Conservation (phyloP, 1,140 invertebrate species). For the Meloidogyne exigua region DNA sequence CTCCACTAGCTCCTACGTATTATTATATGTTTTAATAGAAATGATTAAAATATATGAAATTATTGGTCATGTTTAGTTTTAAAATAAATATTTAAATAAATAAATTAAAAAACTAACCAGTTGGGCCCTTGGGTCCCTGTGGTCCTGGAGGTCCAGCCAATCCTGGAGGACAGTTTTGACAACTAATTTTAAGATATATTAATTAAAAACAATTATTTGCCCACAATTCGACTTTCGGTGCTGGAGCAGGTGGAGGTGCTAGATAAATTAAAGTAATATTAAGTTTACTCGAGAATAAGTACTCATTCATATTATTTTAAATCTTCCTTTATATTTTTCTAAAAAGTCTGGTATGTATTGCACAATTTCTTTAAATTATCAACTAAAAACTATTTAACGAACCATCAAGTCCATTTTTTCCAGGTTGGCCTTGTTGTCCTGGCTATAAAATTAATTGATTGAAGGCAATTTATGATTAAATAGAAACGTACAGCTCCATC, state of each 20-base stretch:
- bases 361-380: no score
- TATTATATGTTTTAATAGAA: neutral
- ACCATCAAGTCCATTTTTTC: slow-evolving; percentile 28
- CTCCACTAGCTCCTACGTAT: neutral
- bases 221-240: slow-evolving; percentile 22
- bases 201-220: neutral
- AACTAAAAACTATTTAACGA: neutral
- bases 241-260: slow-evolving; percentile 18
- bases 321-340: no score
- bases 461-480: neutral
- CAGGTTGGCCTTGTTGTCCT: slow-evolving; percentile 6
- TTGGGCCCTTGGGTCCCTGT: slow-evolving; percentile 5
- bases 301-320: no score
- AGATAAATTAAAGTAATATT: neutral
- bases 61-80: no score
- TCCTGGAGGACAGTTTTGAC: neutral
- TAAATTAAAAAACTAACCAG: neutral
- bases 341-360: no score
- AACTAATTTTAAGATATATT: neutral
- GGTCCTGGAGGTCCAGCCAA: slow-evolving; percentile 12
- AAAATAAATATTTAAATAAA: no score
- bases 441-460: slow-evolving; percentile 6
- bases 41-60: no score
- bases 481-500: neutral
- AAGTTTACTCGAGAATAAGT: no score